Conservation (phyloP, 1,140 invertebrate species). For the Diabrotica virgifera region DNA sequence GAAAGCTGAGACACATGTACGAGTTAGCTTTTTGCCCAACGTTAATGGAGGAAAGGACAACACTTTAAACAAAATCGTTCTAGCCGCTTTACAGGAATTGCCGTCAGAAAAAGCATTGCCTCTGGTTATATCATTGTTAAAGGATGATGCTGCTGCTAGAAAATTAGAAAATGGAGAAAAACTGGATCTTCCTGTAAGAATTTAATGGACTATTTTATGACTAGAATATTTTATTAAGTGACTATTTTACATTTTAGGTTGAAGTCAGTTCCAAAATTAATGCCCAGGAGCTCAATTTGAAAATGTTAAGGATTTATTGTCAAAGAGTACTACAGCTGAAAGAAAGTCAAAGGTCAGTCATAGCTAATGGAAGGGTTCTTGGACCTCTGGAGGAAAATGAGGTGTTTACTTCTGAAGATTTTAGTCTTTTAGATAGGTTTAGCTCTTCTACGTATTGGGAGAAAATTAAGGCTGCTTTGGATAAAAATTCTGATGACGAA, state of each 20-base stretch:
- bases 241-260: constrained; percentile 28
- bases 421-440: constrained; percentile 80
- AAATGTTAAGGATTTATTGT: constrained; percentile 59
- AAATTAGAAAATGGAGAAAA: constrained; percentile 46
- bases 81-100: constrained; percentile 62
- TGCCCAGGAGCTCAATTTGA: constrained; percentile 54
- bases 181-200: constrained; percentile 38
- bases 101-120: constrained; percentile 59
- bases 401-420: constrained; percentile 86
- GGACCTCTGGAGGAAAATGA: constrained; percentile 80
- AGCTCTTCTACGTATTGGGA: constrained; percentile 73
- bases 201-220: constrained; percentile 4
- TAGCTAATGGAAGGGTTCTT: constrained; percentile 88
- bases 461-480: constrained; percentile 68
- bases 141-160: constrained; percentile 53
- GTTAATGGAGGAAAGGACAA: constrained; percentile 51
- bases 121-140: constrained; percentile 66
- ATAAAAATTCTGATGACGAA: constrained; percentile 53
- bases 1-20: constrained; percentile 57
- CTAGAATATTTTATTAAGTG: constrained; percentile 5
- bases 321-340: constrained; percentile 56
- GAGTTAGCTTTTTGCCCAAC: constrained; percentile 65
- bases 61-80: constrained; percentile 59
- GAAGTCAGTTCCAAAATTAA: constrained; percentile 38
- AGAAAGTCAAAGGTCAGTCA: constrained; percentile 62